A percentile compares a stretch with the other conserved stretches of the same genome.
Evolutionary conservation across 2,888 invertebrate species (phyloP).

Genomic region (Aporophyla lueneburgensis): DNA sequence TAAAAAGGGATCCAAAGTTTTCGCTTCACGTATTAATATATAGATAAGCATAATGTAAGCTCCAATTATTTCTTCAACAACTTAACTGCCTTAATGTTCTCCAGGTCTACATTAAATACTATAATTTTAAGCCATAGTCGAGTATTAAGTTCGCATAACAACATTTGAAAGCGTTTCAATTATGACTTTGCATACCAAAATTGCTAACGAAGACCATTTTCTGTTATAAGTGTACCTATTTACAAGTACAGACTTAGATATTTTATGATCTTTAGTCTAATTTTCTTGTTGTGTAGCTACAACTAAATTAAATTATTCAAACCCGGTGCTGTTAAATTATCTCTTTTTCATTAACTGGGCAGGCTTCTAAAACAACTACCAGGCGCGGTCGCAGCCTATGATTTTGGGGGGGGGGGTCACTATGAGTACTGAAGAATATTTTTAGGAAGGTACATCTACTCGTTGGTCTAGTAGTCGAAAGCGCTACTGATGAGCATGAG

Average conservation of each 20-base stretch:
- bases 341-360: not conserved
- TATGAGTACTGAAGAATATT: too few relatives aligned
- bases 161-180: constrained; percentile 14
- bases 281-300: not conserved
- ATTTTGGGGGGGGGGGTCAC: too few relatives aligned
- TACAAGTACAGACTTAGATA: not conserved
- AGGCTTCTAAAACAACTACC: not conserved
- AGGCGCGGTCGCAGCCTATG: too few relatives aligned
- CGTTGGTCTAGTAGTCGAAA: too few relatives aligned
- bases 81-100: not conserved
- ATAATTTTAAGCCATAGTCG: not conserved
- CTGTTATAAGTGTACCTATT: not conserved
- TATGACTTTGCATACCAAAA: constrained; percentile 15
- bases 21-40: too few relatives aligned
- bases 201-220: constrained; percentile 2
- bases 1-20: too few relatives aligned
- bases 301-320: not conserved
- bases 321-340: not conserved
- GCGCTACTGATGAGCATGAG: too few relatives aligned
- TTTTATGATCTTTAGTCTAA: not conserved
- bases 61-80: not conserved
- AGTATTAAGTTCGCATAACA: constrained; percentile 8
- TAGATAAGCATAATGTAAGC: too few relatives aligned
- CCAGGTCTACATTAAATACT: constrained; percentile 8
- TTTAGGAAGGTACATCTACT: too few relatives aligned